These are phyloP conservation scores for Cantharis nigra DNA, from an alignment of 2,888 invertebrate species.

Conservation along the genomic window DNA sequence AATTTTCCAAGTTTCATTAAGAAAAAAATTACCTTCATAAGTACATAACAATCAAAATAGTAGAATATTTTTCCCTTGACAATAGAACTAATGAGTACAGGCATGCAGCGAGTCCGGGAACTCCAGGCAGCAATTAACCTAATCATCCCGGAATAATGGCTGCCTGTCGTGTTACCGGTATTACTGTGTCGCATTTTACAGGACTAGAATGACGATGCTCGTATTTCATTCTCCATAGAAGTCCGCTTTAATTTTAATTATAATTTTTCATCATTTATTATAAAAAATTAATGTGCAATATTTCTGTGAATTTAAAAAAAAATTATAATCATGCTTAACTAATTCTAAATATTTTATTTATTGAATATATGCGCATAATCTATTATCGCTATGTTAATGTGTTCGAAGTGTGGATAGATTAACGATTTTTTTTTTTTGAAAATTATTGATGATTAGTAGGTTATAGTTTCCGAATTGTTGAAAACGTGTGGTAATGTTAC, in stretches of 20 bases:
- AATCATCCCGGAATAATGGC: slow-evolving; percentile 43
- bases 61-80: slow-evolving; percentile 40
- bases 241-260: slow-evolving; percentile 20
- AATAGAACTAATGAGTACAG: slow-evolving; percentile 39
- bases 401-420: background rate
- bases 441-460: background rate
- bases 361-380: background rate
- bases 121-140: slow-evolving; percentile 42
- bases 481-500: no score
- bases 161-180: slow-evolving; percentile 32
- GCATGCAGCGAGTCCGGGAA: slow-evolving; percentile 40
- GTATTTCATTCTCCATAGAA: slow-evolving; percentile 24
- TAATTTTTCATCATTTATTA: slow-evolving; percentile 8
- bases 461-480: no score
- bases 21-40: slow-evolving; percentile 35
- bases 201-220: slow-evolving; percentile 25
- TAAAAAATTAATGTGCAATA: background rate
- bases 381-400: background rate
- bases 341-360: background rate
- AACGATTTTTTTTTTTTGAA: background rate
- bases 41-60: slow-evolving; percentile 35
- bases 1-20: slow-evolving; percentile 23
- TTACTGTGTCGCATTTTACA: slow-evolving; percentile 23
- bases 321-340: background rate
- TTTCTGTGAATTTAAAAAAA: background rate